Base-by-base conservation (phyloP, 2,888 invertebrate genomes). In the Molorchus minor region DNA sequence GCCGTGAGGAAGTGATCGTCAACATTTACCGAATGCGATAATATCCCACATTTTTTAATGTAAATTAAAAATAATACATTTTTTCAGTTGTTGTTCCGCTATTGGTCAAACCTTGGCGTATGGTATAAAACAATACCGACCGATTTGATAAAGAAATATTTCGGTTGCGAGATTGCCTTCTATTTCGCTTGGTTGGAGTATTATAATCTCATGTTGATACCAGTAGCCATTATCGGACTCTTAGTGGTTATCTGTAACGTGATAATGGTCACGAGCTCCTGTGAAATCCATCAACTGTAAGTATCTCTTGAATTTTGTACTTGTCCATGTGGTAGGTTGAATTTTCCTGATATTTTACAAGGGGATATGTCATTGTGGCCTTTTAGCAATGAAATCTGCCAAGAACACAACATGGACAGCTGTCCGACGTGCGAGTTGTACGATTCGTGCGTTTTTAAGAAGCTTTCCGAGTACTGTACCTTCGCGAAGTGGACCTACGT, bases 71-170 rank as follows among this genome's bases (percentile, higher is more conserved):
- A 25, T 8, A 8, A 25, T 5, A 25, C 25, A 8, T 25, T 53
- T 30, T 65, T 65, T 30, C 51, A 75, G 72, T 41, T 72, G 16
- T 58, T 75, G 19, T 53, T 43, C n/a, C 61, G 56, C 16, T 67
- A 71, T 45, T 75, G 72, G 72, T 67, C 71, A 2, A 67, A 56
- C 30, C 38, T 64, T 2, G 17, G 30, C 0, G 56, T 60, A 3
- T 65, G 62, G 57, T 85, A 83, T 75, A 87, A 85, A 74, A 80
- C 82, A 54, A 87, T 88, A 71, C 88, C 88, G 0, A 70, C 87
- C 5, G 84, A 86, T 70, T 75, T 86, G 29, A 82, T 88, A 35
- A 77, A 84, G 55, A 79, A 81, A 58, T 86, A 86, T 73, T 85
- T 83, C 71, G 86, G 86, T 4, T 81, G 82, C 44, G 84, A 86